Evolutionary conservation across 2,888 invertebrate species (phyloP).

Genomic region (Heteromyza rotundicornis): DNA sequence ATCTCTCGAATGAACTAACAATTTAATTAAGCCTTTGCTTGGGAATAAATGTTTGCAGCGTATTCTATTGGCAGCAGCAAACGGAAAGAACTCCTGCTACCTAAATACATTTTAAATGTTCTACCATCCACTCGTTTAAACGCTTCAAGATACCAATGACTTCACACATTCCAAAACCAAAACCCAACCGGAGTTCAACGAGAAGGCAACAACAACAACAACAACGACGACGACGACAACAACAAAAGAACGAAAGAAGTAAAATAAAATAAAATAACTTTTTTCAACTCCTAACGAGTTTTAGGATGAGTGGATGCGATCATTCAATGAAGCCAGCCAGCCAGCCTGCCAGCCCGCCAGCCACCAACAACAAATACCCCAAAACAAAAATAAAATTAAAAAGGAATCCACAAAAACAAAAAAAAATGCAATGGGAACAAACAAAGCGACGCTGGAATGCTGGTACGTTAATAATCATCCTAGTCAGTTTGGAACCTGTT

Average conservation of each 20-base stretch:
- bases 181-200: background rate
- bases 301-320: background rate
- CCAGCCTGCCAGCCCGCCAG: background rate
- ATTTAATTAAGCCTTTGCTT: too few relatives aligned
- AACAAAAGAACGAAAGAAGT: background rate
- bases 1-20: too few relatives aligned
- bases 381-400: conserved; percentile 9
- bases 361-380: background rate
- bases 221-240: too few relatives aligned
- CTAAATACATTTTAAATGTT: too few relatives aligned
- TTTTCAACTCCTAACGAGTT: conserved; percentile 11
- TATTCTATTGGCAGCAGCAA: too few relatives aligned
- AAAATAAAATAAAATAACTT: background rate
- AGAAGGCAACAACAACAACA: background rate
- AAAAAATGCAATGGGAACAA: conserved; percentile 22
- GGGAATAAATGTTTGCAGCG: too few relatives aligned
- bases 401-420: conserved; percentile 1
- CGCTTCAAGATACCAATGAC: conserved; percentile 13
- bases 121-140: too few relatives aligned
- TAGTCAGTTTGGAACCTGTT: conserved; percentile 51
- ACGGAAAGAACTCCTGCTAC: too few relatives aligned
- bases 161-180: conserved; percentile 24
- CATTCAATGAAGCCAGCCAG: conserved; percentile 12
- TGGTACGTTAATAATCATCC: conserved; percentile 22
- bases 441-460: conserved; percentile 20